A percentile compares a stretch with the other conserved stretches of the same genome.
Conservation (phyloP, 2,797 vertebrate species). For the Spinibarbus caldwelli region DNA sequence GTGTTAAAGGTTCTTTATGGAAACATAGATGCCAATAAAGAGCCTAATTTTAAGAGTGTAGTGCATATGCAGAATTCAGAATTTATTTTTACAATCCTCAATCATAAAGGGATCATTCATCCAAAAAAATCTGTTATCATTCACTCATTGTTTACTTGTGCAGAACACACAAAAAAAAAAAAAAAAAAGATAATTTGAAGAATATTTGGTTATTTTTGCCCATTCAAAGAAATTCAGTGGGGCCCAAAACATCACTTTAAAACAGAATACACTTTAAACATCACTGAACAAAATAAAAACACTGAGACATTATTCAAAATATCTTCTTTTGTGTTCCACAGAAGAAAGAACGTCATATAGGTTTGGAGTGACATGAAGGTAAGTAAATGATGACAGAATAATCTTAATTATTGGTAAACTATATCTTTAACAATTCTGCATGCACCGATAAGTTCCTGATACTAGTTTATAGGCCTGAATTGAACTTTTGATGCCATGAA, state of each 20-base stretch:
- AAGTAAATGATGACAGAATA: neutral
- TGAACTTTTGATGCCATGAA: conserved; percentile 59
- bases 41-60: no score
- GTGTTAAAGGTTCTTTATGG: no score
- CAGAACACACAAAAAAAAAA: no score
- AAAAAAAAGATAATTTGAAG: neutral
- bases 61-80: no score
- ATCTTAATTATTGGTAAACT: neutral
- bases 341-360: neutral
- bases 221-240: neutral
- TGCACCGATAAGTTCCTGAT: conserved; percentile 1
- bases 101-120: neutral
- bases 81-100: neutral
- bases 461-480: neutral
- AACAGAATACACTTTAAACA: neutral
- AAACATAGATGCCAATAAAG: no score
- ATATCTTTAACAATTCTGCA: neutral
- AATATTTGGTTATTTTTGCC: neutral
- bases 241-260: neutral
- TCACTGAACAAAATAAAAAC: neutral
- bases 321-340: no score
- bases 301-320: neutral
- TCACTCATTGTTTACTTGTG: neutral
- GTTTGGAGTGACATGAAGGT: neutral
- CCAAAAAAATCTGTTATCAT: neutral